Evolutionary conservation across 2,797 vertebrate species (phyloP).

Genomic region (Halcyon smyrnensis): DNA sequence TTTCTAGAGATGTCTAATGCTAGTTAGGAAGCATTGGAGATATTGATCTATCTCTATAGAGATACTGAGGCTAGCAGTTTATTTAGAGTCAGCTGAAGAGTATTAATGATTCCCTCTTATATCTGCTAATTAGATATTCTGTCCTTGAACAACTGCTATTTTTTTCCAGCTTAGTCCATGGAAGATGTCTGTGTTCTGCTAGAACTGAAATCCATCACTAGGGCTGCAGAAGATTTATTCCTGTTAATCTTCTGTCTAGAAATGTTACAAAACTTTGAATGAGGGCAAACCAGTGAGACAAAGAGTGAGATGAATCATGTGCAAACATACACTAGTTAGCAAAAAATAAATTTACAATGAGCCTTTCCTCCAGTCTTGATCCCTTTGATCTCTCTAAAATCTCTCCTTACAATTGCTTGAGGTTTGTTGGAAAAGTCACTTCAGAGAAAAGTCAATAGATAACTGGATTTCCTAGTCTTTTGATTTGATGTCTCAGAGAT

Average conservation of each 20-base stretch:
- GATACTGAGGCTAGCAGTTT: neutral
- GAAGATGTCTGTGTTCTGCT: neutral
- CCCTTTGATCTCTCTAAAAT: conserved; percentile 21
- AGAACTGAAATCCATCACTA: neutral
- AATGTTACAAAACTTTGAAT: neutral
- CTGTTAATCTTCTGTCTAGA: neutral
- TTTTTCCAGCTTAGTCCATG: neutral
- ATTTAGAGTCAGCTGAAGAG: neutral
- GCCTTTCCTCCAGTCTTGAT: conserved; percentile 9
- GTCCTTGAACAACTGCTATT: neutral
- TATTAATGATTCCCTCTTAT: neutral
- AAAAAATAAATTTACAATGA: conserved; percentile 24
- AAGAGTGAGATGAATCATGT: neutral
- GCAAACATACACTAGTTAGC: neutral
- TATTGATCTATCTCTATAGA: no score
- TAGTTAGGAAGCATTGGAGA: no score
- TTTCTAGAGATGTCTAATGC: neutral
- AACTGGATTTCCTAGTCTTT: neutral
- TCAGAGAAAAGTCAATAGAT: neutral
- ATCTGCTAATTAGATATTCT: neutral
- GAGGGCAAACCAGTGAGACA: neutral
- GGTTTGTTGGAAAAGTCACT: neutral
- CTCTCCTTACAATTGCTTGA: neutral
- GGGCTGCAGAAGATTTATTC: neutral
- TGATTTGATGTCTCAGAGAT: neutral